phyloP scores from a whole-genome alignment of 2,113 vertebrate species.

The Tapirus terrestris region DNA sequence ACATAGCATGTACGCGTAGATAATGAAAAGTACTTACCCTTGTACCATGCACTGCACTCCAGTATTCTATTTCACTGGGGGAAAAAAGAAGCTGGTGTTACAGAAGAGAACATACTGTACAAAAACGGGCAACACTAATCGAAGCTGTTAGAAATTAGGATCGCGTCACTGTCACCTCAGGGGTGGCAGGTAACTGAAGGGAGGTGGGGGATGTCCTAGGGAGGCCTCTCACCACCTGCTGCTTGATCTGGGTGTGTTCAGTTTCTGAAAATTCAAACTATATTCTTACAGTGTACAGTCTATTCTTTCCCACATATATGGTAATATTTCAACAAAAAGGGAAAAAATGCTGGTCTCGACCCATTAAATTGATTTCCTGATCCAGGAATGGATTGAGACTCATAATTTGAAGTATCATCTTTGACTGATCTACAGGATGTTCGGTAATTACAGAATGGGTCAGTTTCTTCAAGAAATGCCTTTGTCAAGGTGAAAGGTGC shows the following conservation, averaged over 20 bases:
- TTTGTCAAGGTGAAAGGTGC: background rate
- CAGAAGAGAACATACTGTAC: background rate
- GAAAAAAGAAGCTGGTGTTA: background rate
- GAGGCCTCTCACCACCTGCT: no score
- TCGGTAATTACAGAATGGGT: background rate
- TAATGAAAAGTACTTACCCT: background rate
- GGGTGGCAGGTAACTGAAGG: background rate
- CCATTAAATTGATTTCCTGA: background rate
- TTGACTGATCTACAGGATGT: background rate
- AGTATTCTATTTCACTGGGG: background rate
- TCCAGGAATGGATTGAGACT: background rate
- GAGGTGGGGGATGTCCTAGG: background rate
- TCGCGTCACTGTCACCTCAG: no score
- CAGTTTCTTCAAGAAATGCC: background rate
- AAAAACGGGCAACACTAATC: background rate
- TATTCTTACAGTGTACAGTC: background rate
- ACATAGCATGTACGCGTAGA: background rate
- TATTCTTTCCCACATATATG: no score
- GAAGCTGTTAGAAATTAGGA: background rate
- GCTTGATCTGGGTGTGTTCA: background rate
- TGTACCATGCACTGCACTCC: background rate
- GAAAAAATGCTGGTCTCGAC: rapidly evolving
- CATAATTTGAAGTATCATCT: background rate
- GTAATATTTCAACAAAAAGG: background rate
- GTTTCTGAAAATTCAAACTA: background rate